These are phyloP conservation scores for Lucifuga dentata DNA, from an alignment of 2,113 vertebrate genomes.

Conservation along the genomic window DNA sequence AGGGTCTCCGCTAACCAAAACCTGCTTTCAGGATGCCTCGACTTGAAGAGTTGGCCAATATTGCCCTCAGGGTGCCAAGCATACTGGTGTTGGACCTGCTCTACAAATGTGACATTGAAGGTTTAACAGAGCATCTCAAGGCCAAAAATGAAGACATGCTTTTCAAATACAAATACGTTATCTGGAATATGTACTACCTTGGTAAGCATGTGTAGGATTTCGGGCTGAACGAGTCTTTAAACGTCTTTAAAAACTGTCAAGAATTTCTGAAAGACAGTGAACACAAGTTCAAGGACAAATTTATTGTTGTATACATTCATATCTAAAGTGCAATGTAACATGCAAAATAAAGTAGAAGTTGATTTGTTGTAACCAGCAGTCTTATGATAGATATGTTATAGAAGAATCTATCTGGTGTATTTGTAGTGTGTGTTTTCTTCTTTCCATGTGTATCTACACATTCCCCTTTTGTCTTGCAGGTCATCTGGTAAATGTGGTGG, in stretches of 20 bases:
- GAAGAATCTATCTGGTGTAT: too few species aligned
- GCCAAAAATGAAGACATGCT: conserved; percentile 83
- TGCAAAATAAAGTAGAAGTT: too few species aligned
- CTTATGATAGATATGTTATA: too few species aligned
- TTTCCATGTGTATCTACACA: too few species aligned
- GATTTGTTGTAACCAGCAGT: too few species aligned
- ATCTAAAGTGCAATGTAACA: too few species aligned
- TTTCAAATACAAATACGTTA: conserved; percentile 84
- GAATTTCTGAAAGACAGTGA: too few species aligned
- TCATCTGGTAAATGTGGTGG: conserved; percentile 83
- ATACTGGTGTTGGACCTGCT: conserved; percentile 86
- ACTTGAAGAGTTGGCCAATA: conserved; percentile 85
- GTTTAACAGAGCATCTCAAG: conserved; percentile 81
- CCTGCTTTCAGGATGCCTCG: conserved; percentile 75
- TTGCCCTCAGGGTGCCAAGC: conserved; percentile 86
- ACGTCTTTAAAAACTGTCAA: too few species aligned
- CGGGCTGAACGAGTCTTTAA: too few species aligned
- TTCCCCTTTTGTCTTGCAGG: conserved; percentile 70
- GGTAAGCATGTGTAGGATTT: conserved; percentile 69
- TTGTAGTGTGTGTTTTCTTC: too few species aligned
- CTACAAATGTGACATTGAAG: conserved; percentile 87
- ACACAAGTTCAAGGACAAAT: too few species aligned
- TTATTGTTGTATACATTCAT: too few species aligned
- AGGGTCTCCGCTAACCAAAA: conserved; percentile 1
- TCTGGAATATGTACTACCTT: conserved; percentile 85